These are phyloP conservation scores for Megalurothrips usitatus DNA, from an alignment of 2,888 invertebrate genomes.

Conservation along the genomic window DNA sequence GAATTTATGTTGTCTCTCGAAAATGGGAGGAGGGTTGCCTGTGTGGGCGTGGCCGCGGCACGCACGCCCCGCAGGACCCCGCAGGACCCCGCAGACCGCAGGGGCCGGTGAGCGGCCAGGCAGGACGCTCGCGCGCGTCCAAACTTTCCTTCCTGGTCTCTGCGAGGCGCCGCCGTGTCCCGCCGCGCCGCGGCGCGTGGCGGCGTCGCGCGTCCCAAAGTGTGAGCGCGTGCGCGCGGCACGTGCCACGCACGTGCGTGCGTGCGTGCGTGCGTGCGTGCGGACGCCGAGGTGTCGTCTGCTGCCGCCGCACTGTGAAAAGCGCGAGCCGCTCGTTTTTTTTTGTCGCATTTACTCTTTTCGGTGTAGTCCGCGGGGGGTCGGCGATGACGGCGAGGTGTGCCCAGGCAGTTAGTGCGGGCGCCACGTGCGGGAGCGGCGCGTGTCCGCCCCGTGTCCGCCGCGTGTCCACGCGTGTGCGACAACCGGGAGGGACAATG, in stretches of 20 bases:
- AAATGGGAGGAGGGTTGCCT: no score
- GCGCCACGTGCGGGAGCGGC: no score
- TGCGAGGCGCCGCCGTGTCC: not conserved
- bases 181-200: not conserved
- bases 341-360: no score
- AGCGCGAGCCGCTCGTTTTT: not conserved
- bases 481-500: not conserved
- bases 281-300: not conserved
- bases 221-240: not conserved
- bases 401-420: no score
- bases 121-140: not conserved
- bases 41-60: no score
- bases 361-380: no score
- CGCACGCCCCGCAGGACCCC: no score
- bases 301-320: not conserved
- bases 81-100: no score
- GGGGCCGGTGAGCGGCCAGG: not conserved
- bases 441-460: no score
- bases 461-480: not conserved
- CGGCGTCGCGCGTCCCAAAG: not conserved
- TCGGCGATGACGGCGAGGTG: no score
- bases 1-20: no score
- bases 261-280: not conserved
- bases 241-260: not conserved
- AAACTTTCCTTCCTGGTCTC: conserved; percentile 22